Evolutionary conservation across 2,888 invertebrate species (phyloP).

Genomic region (Tanaodytes sp.): DNA sequence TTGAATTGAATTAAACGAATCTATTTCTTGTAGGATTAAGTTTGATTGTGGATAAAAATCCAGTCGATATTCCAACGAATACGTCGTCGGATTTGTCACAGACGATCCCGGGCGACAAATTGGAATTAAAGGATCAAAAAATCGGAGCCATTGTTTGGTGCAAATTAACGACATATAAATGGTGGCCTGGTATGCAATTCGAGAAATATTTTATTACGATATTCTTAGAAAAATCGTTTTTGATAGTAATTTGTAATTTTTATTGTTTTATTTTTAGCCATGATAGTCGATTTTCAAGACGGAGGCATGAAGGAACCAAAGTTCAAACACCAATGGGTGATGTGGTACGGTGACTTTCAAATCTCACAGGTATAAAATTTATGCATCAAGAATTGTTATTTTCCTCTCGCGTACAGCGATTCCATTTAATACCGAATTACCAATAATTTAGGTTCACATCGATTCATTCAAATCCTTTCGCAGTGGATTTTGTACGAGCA

Average conservation of each 20-base stretch:
- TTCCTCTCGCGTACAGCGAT: background rate
- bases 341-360: slow-evolving; percentile 69
- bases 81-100: background rate
- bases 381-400: background rate
- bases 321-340: slow-evolving; percentile 68
- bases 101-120: slow-evolving; percentile 45
- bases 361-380: slow-evolving; percentile 63
- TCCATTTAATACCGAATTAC: slow-evolving; percentile 2
- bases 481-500: slow-evolving; percentile 58
- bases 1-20: too few species aligned
- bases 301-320: slow-evolving; percentile 64
- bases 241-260: too few species aligned
- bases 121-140: slow-evolving; percentile 64
- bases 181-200: slow-evolving; percentile 67
- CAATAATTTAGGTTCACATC: slow-evolving; percentile 58
- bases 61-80: too few species aligned
- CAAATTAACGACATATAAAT: slow-evolving; percentile 65
- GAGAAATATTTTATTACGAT: background rate
- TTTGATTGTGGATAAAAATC: background rate
- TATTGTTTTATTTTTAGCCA: slow-evolving; percentile 54
- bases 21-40: background rate
- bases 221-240: too few species aligned
- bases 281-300: slow-evolving; percentile 68
- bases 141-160: slow-evolving; percentile 67
- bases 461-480: slow-evolving; percentile 58